A percentile compares a stretch with the other conserved stretches of the same genome.
These are phyloP conservation scores for Rhynchomys soricoides DNA, from an alignment of 2,113 vertebrate genomes.

Conservation along the genomic window DNA sequence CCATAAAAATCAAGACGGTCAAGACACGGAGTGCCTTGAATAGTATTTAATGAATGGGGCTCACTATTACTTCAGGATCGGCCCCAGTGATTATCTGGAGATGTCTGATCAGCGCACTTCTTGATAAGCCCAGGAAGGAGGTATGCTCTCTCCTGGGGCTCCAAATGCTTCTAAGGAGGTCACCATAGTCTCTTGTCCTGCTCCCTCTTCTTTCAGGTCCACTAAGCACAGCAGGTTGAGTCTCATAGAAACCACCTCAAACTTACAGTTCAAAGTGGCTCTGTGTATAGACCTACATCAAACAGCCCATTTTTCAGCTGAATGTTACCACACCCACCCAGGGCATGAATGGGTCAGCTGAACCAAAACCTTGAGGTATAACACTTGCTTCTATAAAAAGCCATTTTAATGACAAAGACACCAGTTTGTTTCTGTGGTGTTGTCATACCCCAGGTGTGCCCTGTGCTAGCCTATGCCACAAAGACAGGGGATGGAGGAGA, in stretches of 20 bases:
- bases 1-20: neutral
- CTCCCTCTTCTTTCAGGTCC: neutral
- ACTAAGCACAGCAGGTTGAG: neutral
- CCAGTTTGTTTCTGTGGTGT: neutral
- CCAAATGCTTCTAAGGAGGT: neutral
- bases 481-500: neutral
- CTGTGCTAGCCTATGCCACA: neutral
- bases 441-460: constrained; percentile 9
- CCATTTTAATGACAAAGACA: neutral
- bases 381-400: constrained; percentile 51
- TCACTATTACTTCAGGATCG: neutral
- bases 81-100: neutral
- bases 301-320: neutral
- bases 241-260: neutral
- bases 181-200: neutral
- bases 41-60: neutral
- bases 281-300: constrained; percentile 31
- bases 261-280: neutral
- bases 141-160: neutral
- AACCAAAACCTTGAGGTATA: neutral
- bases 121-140: neutral
- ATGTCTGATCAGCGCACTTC: neutral
- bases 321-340: constrained; percentile 25
- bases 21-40: neutral
- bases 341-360: neutral